A percentile compares a stretch with the other conserved stretches of the same genome.
These are phyloP conservation scores for Taphrorychus bicolor DNA, from an alignment of 2,888 invertebrate species.

Conservation along the genomic window DNA sequence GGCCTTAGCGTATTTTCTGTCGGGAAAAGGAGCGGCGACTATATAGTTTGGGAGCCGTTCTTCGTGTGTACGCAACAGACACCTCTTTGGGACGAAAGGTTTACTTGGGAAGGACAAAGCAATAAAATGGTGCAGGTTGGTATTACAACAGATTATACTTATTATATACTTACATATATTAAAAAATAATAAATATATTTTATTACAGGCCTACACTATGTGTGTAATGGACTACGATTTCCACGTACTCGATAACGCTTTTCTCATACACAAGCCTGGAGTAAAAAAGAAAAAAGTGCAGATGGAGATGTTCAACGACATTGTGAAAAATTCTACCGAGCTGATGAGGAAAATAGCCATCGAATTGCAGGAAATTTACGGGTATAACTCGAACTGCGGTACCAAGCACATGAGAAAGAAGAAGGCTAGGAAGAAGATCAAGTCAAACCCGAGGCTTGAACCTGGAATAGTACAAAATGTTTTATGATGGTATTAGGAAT, in stretches of 20 bases:
- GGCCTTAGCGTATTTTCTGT: slow-evolving; percentile 47
- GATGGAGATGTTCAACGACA: slow-evolving; percentile 39
- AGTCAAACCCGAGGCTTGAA: neutral
- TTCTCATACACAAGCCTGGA: slow-evolving; percentile 50
- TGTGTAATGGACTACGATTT: slow-evolving; percentile 49
- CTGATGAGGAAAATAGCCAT: slow-evolving; percentile 38
- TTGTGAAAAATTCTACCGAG: slow-evolving; percentile 37
- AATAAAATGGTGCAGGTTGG: slow-evolving; percentile 52
- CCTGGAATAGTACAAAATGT: too few relatives aligned
- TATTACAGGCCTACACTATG: slow-evolving; percentile 46
- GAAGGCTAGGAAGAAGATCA: neutral
- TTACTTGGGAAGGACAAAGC: slow-evolving; percentile 54
- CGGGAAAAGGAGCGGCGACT: slow-evolving; percentile 45
- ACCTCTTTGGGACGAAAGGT: slow-evolving; percentile 52
- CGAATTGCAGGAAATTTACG: slow-evolving; percentile 45
- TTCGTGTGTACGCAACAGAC: slow-evolving; percentile 52
- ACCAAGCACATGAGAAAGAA: neutral
- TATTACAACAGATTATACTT: too few relatives aligned
- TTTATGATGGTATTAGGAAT: too few relatives aligned
- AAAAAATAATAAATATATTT: neutral
- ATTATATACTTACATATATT: too few relatives aligned
- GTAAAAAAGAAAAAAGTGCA: slow-evolving; percentile 49
- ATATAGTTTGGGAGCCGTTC: slow-evolving; percentile 52
- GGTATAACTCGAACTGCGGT: slow-evolving; percentile 41
- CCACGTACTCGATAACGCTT: slow-evolving; percentile 48